These are phyloP conservation scores for Scolopax bukidnonensis DNA, from an alignment of 2,797 vertebrate genomes.

Conservation along the genomic window DNA sequence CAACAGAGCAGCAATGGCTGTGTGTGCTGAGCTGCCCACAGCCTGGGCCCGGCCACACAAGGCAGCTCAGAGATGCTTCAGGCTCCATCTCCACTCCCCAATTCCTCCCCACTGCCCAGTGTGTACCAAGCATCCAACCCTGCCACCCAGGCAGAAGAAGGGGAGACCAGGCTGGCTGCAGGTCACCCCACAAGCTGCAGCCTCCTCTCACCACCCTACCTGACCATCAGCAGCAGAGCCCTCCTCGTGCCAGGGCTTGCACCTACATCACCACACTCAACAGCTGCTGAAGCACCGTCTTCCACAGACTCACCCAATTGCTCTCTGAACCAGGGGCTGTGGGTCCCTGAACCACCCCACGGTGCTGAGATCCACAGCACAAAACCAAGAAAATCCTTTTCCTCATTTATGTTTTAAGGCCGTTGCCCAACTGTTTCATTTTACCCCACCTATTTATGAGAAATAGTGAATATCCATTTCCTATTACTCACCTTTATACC, in stretches of 20 bases:
- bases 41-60: not conserved
- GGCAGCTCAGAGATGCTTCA: not conserved
- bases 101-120: not conserved
- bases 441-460: not conserved
- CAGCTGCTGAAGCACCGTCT: not conserved
- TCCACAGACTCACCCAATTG: not conserved
- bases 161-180: not conserved
- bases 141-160: not conserved
- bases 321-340: not conserved
- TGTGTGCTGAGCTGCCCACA: fast-evolving
- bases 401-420: not conserved
- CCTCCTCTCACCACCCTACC: too few relatives aligned
- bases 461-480: not conserved
- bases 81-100: not conserved
- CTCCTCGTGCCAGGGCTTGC: not conserved
- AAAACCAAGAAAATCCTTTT: not conserved
- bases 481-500: not conserved
- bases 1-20: fast-evolving
- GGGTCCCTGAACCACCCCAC: not conserved
- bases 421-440: not conserved
- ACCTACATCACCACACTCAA: not conserved
- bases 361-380: fast-evolving
- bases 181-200: too few relatives aligned
- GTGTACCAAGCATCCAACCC: too few relatives aligned
- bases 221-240: not conserved